A percentile compares a stretch with the other conserved stretches of the same genome.
Conservation (phyloP, 2,888 invertebrate species). For the Tenthredo amoena region DNA sequence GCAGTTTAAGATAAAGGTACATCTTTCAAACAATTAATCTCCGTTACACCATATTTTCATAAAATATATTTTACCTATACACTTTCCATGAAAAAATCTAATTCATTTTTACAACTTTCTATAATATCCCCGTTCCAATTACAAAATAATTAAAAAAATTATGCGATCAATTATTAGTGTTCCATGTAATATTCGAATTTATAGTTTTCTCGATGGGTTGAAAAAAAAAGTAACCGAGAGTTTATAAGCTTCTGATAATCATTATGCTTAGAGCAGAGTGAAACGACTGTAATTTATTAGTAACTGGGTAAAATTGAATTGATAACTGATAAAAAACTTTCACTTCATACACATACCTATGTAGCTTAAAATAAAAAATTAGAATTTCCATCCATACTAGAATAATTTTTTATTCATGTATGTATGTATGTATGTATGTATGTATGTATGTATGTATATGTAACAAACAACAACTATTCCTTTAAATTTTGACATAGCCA, state of each 20-base stretch:
- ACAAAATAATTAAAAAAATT: background rate
- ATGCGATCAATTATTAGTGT: background rate
- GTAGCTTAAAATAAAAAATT: background rate
- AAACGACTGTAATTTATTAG: background rate
- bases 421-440: conserved; percentile 13
- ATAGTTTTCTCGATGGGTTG: background rate
- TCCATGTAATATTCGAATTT: background rate
- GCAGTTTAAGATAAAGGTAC: background rate
- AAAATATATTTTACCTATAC: conserved; percentile 21
- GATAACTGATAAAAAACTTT: background rate
- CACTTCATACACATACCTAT: background rate
- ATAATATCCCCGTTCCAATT: background rate
- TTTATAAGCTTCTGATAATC: background rate
- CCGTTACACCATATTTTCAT: background rate
- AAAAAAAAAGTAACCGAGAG: background rate
- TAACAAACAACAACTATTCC: conserved; percentile 38
- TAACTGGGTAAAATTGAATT: background rate
- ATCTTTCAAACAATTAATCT: background rate
- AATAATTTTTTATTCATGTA: conserved; percentile 11
- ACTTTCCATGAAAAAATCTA: background rate
- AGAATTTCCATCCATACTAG: background rate
- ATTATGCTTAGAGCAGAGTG: background rate
- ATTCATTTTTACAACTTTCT: background rate
- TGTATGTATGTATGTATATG: background rate
- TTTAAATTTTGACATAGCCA: conserved; percentile 41